Percentiles rank a stretch among this genome's conserved stretches.
Evolutionary conservation across 2,888 invertebrate genomes (phyloP).

Genomic region (Papilio protenor): DNA sequence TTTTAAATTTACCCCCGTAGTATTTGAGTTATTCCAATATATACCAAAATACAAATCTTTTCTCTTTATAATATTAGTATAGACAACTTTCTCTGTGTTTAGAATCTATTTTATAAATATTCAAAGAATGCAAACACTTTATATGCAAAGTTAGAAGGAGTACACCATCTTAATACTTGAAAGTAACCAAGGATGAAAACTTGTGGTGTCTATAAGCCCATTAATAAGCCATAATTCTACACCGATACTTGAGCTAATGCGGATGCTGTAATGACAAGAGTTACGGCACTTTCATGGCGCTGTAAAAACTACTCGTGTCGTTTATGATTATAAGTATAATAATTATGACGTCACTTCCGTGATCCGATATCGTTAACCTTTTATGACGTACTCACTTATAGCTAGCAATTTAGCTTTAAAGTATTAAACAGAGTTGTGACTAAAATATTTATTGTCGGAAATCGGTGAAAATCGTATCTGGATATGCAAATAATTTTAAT

Average conservation of each 20-base stretch:
- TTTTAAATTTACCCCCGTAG: too few relatives aligned
- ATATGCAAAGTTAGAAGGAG: too few relatives aligned
- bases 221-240: conserved; percentile 29
- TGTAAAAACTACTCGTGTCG: conserved; percentile 67
- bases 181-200: neutral
- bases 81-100: too few relatives aligned
- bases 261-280: conserved; percentile 51
- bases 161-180: neutral
- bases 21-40: too few relatives aligned
- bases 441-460: neutral
- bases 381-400: conserved; percentile 28
- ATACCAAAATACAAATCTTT: too few relatives aligned
- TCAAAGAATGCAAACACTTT: too few relatives aligned
- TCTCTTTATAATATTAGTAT: too few relatives aligned
- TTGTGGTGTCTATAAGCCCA: conserved; percentile 15
- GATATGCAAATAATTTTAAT: too few relatives aligned
- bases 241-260: conserved; percentile 29
- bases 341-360: conserved; percentile 62
- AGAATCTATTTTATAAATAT: too few relatives aligned
- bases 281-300: conserved; percentile 60
- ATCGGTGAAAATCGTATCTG: neutral
- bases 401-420: conserved; percentile 17
- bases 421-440: neutral
- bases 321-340: conserved; percentile 66
- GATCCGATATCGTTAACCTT: conserved; percentile 44